Evolutionary conservation across 1,140 invertebrate species (phyloP).

Genomic region (Drosophila persimilis): DNA sequence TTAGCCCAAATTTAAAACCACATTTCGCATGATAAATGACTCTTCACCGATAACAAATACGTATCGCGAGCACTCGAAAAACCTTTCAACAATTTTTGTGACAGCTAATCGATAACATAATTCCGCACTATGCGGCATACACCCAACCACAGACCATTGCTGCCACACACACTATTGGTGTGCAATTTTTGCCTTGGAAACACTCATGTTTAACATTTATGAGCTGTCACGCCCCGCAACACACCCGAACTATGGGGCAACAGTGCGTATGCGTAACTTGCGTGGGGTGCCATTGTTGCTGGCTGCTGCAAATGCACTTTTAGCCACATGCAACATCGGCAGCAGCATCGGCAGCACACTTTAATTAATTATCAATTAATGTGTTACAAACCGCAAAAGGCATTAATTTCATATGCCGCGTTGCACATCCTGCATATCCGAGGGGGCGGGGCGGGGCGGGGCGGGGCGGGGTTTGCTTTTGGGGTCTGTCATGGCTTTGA

Average conservation of each 20-base stretch:
- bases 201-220: conserved; percentile 46
- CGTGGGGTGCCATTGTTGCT: conserved; percentile 10
- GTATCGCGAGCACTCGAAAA: background rate
- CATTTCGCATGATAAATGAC: no score
- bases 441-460: no score
- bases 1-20: no score
- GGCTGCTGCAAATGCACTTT: conserved; percentile 52
- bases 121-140: conserved; percentile 10
- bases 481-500: conserved; percentile 43
- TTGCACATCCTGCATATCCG: conserved; percentile 50
- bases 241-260: background rate
- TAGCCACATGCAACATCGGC: conserved; percentile 36
- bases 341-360: conserved; percentile 5
- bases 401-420: conserved; percentile 77
- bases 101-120: conserved; percentile 15
- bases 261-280: conserved; percentile 39
- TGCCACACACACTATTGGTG: background rate
- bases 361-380: conserved; percentile 82
- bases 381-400: conserved; percentile 72
- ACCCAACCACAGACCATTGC: background rate
- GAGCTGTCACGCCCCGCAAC: conserved; percentile 40
- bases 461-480: no score
- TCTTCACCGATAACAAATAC: no score
- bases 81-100: background rate
- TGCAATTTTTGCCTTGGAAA: no score